Base-by-base conservation (phyloP, 1,140 invertebrate genomes). In the Magallana gigas region DNA sequence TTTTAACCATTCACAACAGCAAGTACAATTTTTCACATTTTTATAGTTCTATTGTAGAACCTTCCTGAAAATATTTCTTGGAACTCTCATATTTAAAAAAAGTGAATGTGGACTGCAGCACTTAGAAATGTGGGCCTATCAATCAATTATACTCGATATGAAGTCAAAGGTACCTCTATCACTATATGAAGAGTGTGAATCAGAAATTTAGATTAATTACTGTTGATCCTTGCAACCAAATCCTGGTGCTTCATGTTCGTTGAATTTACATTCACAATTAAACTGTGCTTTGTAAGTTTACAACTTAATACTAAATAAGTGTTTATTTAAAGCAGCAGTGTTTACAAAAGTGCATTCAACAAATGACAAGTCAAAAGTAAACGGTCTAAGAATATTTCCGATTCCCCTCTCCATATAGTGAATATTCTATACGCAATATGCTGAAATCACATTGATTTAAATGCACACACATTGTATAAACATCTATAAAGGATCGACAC, bases 361-460 rank as follows among this genome's bases (percentile, higher is more conserved):
- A 64, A 64, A 64, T 64, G 60, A 64, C 60, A 64, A 64, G 60
- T 64, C 16, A 64, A 48, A 48, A 48, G 3, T 48, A 48, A 64
- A 64, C 60, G 16, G 60, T 64, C 60, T 64, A 12, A 64, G 16
- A 64, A 64, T 64, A 64, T n/a, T 64, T n/a, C 16, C 60, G 60
- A 64, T 64, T 64, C 60, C 18, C 60, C 60, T 64, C 60, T 64
- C 60, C 60, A 64, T 64, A 18, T 64, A 64, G 16, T 64, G 60
- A 64, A 64, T 64, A 64, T 64, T 64, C 60, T 64, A 16, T 64
- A 64, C 16, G 60, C 14, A 64, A 64, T 64, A 64, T 64, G 60
- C 60, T 64, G 60, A 64, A 64, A 64, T 64, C 60, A 64, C 60
- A 64, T 64, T n/a, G 18, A 64, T 64, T 64, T 64, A n/a, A 64